Conservation (phyloP, 2,888 invertebrate genomes). For the Drosophila kuntzei region DNA sequence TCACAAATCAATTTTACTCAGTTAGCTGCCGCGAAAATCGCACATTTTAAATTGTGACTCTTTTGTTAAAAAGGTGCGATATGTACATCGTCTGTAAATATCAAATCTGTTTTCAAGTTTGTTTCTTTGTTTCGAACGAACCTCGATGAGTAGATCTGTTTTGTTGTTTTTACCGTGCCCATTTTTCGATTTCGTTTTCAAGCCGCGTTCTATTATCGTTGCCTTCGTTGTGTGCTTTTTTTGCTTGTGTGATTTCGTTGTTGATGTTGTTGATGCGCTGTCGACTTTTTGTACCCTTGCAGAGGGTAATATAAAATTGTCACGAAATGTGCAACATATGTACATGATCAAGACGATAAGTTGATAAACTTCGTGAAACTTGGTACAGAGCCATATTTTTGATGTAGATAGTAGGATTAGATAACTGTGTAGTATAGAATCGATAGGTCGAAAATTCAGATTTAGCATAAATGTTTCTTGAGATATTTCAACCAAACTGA, state of each 20-base stretch:
- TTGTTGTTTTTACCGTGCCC: slow-evolving; percentile 6
- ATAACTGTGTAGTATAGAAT: no score
- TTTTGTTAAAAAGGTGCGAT: neutral
- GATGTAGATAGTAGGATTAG: no score
- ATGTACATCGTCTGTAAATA: neutral
- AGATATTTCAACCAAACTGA: neutral
- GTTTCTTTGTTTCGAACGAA: neutral
- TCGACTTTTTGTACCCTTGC: slow-evolving; percentile 13
- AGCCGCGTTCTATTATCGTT: slow-evolving; percentile 60
- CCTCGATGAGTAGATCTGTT: neutral
- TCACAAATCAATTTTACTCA: no score
- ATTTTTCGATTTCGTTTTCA: slow-evolving; percentile 51
- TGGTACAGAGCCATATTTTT: no score
- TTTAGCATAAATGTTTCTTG: neutral
- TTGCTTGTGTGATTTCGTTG: slow-evolving; percentile 14
- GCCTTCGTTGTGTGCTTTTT: slow-evolving; percentile 32
- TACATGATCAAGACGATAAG: no score
- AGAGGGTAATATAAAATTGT: neutral
- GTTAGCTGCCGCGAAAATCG: no score
- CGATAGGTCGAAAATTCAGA: neutral
- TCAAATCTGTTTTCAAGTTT: neutral
- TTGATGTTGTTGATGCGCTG: slow-evolving; percentile 16
- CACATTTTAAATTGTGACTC: neutral
- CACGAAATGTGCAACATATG: no score
- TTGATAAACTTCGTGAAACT: no score